Conservation (phyloP, 2,888 invertebrate genomes). For the Oligia strigilis region DNA sequence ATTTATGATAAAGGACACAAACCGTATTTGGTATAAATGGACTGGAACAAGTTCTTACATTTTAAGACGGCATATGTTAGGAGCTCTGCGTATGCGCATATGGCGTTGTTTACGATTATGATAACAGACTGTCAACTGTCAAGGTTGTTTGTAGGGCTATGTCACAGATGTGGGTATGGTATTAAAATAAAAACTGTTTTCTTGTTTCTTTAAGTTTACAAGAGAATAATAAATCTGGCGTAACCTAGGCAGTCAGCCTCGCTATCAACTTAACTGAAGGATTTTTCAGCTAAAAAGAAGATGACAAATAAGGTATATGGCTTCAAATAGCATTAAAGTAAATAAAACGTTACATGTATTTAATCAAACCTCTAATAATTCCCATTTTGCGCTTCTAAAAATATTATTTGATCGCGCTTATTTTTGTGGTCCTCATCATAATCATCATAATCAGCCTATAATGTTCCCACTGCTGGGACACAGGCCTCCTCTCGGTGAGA, state of each 20-base stretch:
- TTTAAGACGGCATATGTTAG: conserved; percentile 3
- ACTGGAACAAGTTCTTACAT: conserved; percentile 6
- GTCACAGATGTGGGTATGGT: no score
- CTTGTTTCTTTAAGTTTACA: neutral
- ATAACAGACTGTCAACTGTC: conserved; percentile 16
- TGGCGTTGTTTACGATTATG: conserved; percentile 35
- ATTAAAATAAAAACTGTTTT: neutral
- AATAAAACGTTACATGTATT: neutral
- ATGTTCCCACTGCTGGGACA: no score
- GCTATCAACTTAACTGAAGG: neutral
- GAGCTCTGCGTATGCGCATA: neutral
- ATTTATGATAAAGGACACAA: conserved; percentile 41
- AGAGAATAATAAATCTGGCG: neutral
- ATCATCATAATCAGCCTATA: no score
- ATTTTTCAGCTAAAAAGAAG: neutral
- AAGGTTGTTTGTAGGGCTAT: conserved; percentile 10
- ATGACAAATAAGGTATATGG: neutral
- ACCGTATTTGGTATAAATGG: conserved; percentile 16
- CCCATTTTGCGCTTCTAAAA: neutral
- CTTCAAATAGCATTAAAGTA: neutral
- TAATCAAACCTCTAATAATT: neutral
- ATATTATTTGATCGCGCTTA: neutral
- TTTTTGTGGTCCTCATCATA: neutral
- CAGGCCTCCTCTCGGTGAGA: no score
- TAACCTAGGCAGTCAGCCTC: neutral